These are phyloP conservation scores for Eupithecia tripunctaria DNA, from an alignment of 2,888 invertebrate genomes.

Conservation along the genomic window DNA sequence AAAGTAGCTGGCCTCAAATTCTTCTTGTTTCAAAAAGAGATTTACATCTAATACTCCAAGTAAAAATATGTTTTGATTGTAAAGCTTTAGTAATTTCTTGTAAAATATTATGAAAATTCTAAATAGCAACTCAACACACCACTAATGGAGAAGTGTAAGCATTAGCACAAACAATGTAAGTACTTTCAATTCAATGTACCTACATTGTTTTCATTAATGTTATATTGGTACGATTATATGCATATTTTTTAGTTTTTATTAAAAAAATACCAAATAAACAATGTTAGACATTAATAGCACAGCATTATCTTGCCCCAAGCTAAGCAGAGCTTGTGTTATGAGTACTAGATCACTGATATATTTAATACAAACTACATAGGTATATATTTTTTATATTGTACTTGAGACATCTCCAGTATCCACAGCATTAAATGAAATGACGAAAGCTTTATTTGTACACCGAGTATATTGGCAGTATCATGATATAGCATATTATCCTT, in stretches of 20 bases:
- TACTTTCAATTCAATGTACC: background rate
- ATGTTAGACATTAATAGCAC: no score
- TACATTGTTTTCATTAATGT: background rate
- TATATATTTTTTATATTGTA: no score
- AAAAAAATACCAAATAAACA: no score
- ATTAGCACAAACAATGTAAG: background rate
- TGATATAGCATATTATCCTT: constrained; percentile 78
- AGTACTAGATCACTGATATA: no score
- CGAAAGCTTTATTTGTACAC: constrained; percentile 74
- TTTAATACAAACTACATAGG: no score
- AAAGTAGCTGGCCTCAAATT: background rate
- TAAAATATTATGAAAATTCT: background rate
- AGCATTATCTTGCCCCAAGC: no score
- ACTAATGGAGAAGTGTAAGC: background rate
- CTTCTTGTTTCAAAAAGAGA: background rate
- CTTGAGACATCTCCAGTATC: background rate
- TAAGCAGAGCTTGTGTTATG: no score
- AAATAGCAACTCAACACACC: background rate
- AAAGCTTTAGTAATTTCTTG: background rate
- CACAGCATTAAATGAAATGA: constrained; percentile 60
- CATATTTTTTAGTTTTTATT: no score
- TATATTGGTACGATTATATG: background rate
- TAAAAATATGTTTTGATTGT: background rate
- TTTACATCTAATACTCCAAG: background rate
- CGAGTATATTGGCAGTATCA: constrained; percentile 78